phyloP scores from a whole-genome alignment of 1,140 invertebrate genomes.

The Laodelphax striatellus region DNA sequence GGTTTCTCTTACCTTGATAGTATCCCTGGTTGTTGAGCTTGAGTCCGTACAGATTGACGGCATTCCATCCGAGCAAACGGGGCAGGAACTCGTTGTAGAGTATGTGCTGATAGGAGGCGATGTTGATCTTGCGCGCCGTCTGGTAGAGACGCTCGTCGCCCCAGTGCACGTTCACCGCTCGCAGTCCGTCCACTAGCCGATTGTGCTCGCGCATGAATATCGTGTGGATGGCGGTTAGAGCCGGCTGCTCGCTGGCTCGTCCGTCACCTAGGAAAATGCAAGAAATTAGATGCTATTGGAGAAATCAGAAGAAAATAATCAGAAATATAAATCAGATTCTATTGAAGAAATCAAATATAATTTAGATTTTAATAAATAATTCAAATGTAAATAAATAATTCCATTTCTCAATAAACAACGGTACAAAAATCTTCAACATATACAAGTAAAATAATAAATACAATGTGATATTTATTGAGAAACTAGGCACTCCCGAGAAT shows the following conservation, averaged over 20 bases:
- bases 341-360: too few relatives aligned
- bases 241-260: constrained; percentile 75
- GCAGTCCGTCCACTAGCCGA: constrained; percentile 63
- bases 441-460: too few relatives aligned
- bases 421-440: too few relatives aligned
- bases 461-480: too few relatives aligned
- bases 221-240: constrained; percentile 74
- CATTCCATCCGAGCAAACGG: constrained; percentile 68
- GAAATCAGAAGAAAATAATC: too few relatives aligned
- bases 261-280: constrained; percentile 51
- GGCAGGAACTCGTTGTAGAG: constrained; percentile 83
- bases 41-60: constrained; percentile 73
- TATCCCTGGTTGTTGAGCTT: constrained; percentile 77
- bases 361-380: too few relatives aligned
- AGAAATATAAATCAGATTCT: too few relatives aligned
- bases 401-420: too few relatives aligned
- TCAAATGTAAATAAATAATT: too few relatives aligned
- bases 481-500: too few relatives aligned
- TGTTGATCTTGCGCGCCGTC: constrained; percentile 71
- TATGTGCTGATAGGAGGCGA: constrained; percentile 74
- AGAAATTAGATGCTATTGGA: too few relatives aligned
- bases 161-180: constrained; percentile 72
- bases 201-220: constrained; percentile 86
- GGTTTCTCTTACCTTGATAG: constrained; percentile 56
- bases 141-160: constrained; percentile 78